Evolutionary conservation across 2,888 invertebrate genomes (phyloP).

Genomic region (Drosophila ustulata): DNA sequence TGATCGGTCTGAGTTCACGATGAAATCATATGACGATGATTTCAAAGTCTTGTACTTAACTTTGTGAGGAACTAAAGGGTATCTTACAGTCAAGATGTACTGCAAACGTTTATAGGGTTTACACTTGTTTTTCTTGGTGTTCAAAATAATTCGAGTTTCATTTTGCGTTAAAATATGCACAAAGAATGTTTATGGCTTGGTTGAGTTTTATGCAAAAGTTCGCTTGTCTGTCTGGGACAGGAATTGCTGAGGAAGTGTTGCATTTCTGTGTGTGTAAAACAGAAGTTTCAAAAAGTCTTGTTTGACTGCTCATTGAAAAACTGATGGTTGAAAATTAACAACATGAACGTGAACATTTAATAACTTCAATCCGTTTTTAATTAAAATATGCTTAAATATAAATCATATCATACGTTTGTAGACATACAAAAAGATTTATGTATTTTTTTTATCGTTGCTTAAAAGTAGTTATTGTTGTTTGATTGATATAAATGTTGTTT

Average conservation of each 20-base stretch:
- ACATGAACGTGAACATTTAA: conserved; percentile 38
- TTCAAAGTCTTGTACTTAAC: no score
- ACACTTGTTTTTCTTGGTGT: conserved; percentile 8
- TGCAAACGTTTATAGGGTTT: not conserved
- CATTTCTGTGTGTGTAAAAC: conserved; percentile 22
- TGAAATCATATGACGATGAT: no score
- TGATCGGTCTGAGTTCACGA: not conserved
- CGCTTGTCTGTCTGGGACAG: conserved; percentile 28
- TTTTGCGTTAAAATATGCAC: conserved; percentile 52
- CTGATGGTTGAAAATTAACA: conserved; percentile 23
- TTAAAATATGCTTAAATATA: no score
- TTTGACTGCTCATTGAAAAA: conserved; percentile 10
- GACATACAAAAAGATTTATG: no score
- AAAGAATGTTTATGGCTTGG: conserved; percentile 36
- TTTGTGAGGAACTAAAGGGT: not conserved
- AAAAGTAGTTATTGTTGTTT: no score
- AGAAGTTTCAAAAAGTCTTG: conserved; percentile 37
- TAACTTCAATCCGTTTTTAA: conserved; percentile 44
- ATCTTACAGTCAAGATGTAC: not conserved
- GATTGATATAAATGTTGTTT: no score
- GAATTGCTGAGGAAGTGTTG: conserved; percentile 52
- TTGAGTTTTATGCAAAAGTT: conserved; percentile 34
- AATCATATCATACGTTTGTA: no score
- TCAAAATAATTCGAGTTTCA: conserved; percentile 51
- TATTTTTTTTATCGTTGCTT: no score